These are phyloP conservation scores for Pristis pectinata DNA, from an alignment of 2,797 vertebrate species.

Conservation along the genomic window DNA sequence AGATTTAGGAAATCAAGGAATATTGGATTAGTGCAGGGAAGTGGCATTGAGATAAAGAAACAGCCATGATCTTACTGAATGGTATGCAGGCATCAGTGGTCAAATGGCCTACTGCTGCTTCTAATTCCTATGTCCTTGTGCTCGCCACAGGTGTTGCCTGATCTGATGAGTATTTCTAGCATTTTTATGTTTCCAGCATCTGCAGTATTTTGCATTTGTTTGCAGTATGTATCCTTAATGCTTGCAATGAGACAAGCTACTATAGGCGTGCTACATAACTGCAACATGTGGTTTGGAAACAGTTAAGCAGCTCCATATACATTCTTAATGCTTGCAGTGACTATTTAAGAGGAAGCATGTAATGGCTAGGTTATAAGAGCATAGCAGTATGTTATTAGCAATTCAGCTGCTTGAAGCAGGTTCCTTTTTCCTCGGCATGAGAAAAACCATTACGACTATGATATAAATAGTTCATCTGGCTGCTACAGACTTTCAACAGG, in stretches of 20 bases:
- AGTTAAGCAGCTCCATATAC: background rate
- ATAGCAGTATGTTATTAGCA: conserved; percentile 23
- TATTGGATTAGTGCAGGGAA: too few species aligned
- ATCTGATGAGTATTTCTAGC: too few species aligned
- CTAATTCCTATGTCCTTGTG: too few species aligned
- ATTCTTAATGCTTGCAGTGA: background rate
- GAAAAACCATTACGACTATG: background rate
- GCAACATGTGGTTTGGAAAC: background rate
- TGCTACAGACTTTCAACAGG: background rate
- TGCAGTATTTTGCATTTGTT: too few species aligned
- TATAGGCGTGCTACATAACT: background rate
- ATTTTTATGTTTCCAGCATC: too few species aligned
- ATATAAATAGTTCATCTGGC: conserved; percentile 37
- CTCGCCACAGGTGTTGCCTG: too few species aligned
- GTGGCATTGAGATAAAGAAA: too few species aligned
- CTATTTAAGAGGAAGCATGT: background rate
- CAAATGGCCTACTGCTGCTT: too few species aligned
- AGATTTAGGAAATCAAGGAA: too few species aligned
- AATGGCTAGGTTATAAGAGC: conserved; percentile 14
- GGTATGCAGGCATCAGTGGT: too few species aligned
- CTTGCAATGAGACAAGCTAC: background rate
- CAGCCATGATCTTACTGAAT: too few species aligned
- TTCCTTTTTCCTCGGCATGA: background rate
- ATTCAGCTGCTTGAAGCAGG: background rate
- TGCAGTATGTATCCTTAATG: background rate